Evolutionary conservation across 2,888 invertebrate species (phyloP).

Genomic region (Nephrotoma appendiculata): DNA sequence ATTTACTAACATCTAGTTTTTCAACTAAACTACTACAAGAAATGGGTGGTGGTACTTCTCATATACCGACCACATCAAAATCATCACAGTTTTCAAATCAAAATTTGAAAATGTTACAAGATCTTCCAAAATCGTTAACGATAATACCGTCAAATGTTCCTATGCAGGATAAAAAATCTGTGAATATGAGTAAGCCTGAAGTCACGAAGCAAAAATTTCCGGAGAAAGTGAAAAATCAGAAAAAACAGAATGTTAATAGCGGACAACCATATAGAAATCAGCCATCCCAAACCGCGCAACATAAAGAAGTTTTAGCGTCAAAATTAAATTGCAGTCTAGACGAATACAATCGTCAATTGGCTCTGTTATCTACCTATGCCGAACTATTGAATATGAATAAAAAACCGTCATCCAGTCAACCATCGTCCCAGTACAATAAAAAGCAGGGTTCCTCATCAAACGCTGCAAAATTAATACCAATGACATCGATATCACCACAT

Average conservation of each 20-base stretch:
- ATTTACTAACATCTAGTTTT: not conserved
- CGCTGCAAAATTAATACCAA: not conserved
- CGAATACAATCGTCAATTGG: not conserved
- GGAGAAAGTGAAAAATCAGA: not conserved
- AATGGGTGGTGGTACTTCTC: not conserved
- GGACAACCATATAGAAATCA: not conserved
- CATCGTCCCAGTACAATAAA: not conserved
- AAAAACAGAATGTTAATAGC: not conserved
- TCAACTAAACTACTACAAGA: not conserved
- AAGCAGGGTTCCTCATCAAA: not conserved
- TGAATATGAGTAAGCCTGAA: slow-evolving; percentile 6
- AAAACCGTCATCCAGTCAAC: not conserved
- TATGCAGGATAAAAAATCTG: not conserved
- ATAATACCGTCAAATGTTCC: slow-evolving; percentile 17
- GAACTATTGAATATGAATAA: not conserved
- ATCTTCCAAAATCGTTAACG: slow-evolving; percentile 19
- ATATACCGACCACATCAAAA: not conserved
- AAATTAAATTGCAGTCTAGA: not conserved
- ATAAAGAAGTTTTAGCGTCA: not conserved
- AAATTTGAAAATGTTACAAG: slow-evolving; percentile 12
- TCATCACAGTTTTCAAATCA: not conserved
- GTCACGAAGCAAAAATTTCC: not conserved
- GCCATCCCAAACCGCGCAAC: not conserved
- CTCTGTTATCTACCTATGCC: not conserved
- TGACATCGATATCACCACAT: not conserved